Percentiles rank a stretch among this genome's conserved stretches.
phyloP scores from a whole-genome alignment of 2,113 vertebrate species.

The Scalopus aquaticus region DNA sequence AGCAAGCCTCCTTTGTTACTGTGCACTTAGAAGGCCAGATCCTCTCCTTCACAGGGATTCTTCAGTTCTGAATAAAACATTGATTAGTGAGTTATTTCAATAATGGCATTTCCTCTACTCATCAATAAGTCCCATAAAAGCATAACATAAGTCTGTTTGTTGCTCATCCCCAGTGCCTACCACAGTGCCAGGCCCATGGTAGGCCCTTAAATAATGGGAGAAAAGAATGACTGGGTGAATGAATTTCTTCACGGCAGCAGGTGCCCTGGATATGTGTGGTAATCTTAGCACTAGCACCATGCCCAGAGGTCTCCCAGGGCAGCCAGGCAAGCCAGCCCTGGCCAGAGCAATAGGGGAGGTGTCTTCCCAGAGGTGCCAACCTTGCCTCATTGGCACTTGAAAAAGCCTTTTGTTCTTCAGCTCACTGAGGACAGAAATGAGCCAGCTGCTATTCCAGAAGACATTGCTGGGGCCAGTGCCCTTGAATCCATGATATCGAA shows the following conservation, averaged over 20 bases:
- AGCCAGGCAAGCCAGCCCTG: not conserved
- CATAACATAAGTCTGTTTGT: not conserved
- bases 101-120: not conserved
- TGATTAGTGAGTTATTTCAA: not conserved
- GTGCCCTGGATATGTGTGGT: not conserved
- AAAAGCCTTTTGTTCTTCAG: constrained; percentile 35
- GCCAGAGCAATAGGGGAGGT: not conserved
- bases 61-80: not conserved
- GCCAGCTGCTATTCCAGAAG: constrained; percentile 33
- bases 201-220: not conserved
- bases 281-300: not conserved
- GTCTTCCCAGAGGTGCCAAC: not conserved
- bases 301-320: not conserved
- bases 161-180: not conserved
- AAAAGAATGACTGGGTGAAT: not conserved
- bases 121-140: not conserved
- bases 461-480: constrained; percentile 74
- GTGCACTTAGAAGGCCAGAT: not conserved
- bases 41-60: not conserved
- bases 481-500: constrained; percentile 81
- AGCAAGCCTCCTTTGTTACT: not conserved
- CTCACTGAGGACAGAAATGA: constrained; percentile 66
- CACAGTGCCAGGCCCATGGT: not conserved
- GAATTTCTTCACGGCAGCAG: not conserved
- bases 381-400: not conserved